These are phyloP conservation scores for Mungos mungo DNA, from an alignment of 2,113 vertebrate genomes.

Conservation along the genomic window DNA sequence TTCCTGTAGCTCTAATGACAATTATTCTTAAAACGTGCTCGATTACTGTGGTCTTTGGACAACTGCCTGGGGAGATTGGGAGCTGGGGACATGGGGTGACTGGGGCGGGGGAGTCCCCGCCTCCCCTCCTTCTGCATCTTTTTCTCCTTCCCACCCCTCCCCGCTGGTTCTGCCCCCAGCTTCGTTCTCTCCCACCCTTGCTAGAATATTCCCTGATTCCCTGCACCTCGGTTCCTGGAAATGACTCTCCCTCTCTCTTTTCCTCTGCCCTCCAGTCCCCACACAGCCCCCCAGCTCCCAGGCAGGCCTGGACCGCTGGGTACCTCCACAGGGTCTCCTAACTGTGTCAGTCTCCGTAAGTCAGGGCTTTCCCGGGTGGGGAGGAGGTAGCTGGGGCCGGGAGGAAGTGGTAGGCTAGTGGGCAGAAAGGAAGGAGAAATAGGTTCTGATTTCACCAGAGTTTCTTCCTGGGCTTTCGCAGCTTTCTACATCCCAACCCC, in stretches of 20 bases:
- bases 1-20: neutral
- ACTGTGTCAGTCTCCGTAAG: neutral
- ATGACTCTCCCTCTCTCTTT: neutral
- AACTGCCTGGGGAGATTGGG: neutral
- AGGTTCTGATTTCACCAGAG: neutral
- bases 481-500: neutral
- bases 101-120: fast-evolving
- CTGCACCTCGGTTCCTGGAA: neutral
- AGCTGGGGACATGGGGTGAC: neutral
- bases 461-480: neutral
- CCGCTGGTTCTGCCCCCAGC: fast-evolving
- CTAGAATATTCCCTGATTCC: too few species aligned
- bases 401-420: neutral
- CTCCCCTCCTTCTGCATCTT: too few species aligned
- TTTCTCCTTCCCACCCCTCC: too few species aligned
- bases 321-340: neutral
- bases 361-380: fast-evolving
- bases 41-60: neutral
- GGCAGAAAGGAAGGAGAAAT: neutral
- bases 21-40: neutral
- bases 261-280: neutral
- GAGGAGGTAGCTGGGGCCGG: neutral
- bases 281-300: fast-evolving
- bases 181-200: neutral
- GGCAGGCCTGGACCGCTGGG: neutral